Evolutionary conservation across 2,113 vertebrate genomes (phyloP), one percentile per base, ranked within the genome.

Genomic region (Scytalopus superciliaris): DNA sequence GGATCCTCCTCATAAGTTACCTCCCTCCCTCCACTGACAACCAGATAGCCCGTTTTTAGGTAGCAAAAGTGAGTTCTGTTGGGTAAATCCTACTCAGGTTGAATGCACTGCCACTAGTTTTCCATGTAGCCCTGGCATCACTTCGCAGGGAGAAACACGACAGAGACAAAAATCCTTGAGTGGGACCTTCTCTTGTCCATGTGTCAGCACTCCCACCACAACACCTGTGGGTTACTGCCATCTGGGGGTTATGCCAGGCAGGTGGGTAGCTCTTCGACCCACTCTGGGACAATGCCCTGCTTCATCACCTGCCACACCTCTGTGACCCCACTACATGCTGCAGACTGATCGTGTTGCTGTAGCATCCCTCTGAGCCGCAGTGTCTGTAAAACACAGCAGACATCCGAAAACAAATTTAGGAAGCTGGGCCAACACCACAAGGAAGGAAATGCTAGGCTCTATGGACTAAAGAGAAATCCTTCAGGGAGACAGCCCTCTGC

Each of bases 401-500:
- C 87, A 53, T 63, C 27, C 84, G 70, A 94, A 91, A 86, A 62
- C 5, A 45, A 94, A 84, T 63, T 91, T 80, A 87, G 82, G 67
- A 94, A 95, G 84, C 44, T 49, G 27, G 21, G 19, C 30, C 91
- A n/a, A 24, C 27, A 79, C 14, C 56, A 72, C 37, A 67, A 47
- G 27, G 56, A 79, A 66, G 53, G 42, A 84, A 81, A 94, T 49
- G 39, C 22, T 68, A 74, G 47, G 49, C 68, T 78, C 53, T 73
- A 62, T 35, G 47, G 62, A 83, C 19, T 91, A 79, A 77, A 68
- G 37, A 75, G 59, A 86, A 78, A 75, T 88, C 76, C 88, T 91
- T 90, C 81, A 89, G 67, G 39, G 24, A 96, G 85, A 84, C 59
- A 85, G 35, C 25, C 45, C 66, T 95, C 85, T 90, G 79, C 68